Conservation (phyloP, 2,888 invertebrate genomes). For the Oconnorella tubifera region DNA sequence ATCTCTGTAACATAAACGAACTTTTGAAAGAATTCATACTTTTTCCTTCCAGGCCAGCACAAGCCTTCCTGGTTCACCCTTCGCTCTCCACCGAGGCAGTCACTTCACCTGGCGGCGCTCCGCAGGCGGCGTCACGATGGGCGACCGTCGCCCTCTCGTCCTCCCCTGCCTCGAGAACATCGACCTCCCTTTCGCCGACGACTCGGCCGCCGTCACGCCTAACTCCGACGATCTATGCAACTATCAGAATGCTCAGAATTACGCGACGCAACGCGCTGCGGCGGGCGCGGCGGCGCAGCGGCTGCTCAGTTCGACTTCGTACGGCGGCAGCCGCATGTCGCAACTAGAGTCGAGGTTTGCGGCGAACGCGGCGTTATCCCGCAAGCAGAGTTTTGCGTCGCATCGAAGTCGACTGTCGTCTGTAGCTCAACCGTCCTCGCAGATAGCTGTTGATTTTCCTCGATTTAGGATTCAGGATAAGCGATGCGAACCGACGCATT, state of each 20-base stretch:
- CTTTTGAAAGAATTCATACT: too few relatives aligned
- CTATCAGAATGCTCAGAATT: slow-evolving; percentile 39
- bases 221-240: slow-evolving; percentile 74
- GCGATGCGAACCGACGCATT: slow-evolving; percentile 34
- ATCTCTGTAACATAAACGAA: too few relatives aligned
- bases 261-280: background rate
- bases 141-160: slow-evolving; percentile 21
- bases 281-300: background rate
- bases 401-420: slow-evolving; percentile 12
- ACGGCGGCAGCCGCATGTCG: slow-evolving; percentile 19
- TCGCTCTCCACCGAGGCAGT: slow-evolving; percentile 69
- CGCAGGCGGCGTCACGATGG: slow-evolving; percentile 67
- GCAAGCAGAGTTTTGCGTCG: slow-evolving; percentile 12
- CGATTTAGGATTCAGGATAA: slow-evolving; percentile 14
- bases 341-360: slow-evolving; percentile 17
- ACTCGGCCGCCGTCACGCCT: slow-evolving; percentile 67
- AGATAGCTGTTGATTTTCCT: too few relatives aligned
- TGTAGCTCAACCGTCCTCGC: background rate
- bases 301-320: slow-evolving; percentile 19
- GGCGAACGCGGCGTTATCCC: background rate
- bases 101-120: slow-evolving; percentile 59
- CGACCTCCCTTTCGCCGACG: slow-evolving; percentile 27
- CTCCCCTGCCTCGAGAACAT: slow-evolving; percentile 25
- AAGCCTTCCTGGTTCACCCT: slow-evolving; percentile 94
- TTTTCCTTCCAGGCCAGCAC: too few relatives aligned